phyloP scores from a whole-genome alignment of 2,888 invertebrate genomes.

The Scelioninae gen. 2 region DNA sequence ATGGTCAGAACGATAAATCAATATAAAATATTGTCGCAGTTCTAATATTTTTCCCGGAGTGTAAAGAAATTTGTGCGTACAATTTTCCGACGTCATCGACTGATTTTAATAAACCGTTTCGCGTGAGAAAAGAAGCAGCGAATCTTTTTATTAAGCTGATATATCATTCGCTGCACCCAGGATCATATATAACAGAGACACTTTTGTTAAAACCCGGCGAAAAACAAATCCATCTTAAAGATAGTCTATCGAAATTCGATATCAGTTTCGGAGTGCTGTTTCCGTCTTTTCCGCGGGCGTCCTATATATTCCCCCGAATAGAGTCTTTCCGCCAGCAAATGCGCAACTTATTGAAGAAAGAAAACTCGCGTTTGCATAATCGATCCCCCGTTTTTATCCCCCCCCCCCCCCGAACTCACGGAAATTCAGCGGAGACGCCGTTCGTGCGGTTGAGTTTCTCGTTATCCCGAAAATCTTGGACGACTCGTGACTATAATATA shows the following conservation, averaged over 20 bases:
- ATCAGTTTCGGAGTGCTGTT: slow-evolving; percentile 34
- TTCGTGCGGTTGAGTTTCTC: slow-evolving; percentile 60
- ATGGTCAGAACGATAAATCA: no score
- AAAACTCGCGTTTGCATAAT: slow-evolving; percentile 60
- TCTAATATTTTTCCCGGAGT: no score
- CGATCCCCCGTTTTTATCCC: slow-evolving; percentile 59
- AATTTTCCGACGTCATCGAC: no score
- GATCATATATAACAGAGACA: no score
- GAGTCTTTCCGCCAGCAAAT: slow-evolving; percentile 57
- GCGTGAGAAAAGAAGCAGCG: no score
- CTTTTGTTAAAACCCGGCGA: no score
- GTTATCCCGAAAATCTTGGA: slow-evolving; percentile 61
- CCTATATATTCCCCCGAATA: slow-evolving; percentile 42
- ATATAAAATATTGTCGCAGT: no score
- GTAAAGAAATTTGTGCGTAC: no score
- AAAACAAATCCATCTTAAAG: slow-evolving; percentile 52
- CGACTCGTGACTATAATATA: slow-evolving; percentile 54
- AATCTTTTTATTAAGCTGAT: no score
- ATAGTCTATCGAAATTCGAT: slow-evolving; percentile 52
- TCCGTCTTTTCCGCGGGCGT: slow-evolving; percentile 21
- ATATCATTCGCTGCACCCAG: no score
- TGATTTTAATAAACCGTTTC: no score
- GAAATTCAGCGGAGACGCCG: slow-evolving; percentile 58
- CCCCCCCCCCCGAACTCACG: slow-evolving; percentile 56
- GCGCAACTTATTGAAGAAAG: slow-evolving; percentile 57